phyloP scores from a whole-genome alignment of 2,888 invertebrate genomes.

The Kuschelorhynchus macadamiae region DNA sequence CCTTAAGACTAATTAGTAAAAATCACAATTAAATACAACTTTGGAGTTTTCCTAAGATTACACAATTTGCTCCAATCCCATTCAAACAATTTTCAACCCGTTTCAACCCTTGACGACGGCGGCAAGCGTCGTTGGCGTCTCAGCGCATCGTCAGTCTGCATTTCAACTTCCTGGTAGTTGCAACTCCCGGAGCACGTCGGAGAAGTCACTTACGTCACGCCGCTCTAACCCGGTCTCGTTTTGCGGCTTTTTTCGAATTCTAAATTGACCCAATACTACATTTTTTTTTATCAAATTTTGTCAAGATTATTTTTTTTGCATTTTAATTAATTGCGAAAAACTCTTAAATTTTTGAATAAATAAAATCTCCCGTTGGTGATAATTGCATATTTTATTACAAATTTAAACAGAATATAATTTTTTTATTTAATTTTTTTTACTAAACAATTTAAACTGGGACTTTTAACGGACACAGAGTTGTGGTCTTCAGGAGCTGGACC shows the following conservation, averaged over 20 bases:
- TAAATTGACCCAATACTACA: too few species aligned
- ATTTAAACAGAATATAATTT: too few species aligned
- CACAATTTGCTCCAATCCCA: not conserved
- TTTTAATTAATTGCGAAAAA: too few species aligned
- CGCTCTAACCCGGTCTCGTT: conserved; percentile 6
- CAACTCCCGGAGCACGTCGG: conserved; percentile 11
- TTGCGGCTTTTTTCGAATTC: too few species aligned
- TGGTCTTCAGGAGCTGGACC: conserved; percentile 62
- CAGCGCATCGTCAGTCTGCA: conserved; percentile 63
- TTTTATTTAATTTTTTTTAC: conserved; percentile 4
- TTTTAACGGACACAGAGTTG: not conserved
- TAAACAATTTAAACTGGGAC: not conserved
- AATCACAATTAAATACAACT: too few species aligned
- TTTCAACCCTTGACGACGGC: conserved; percentile 56
- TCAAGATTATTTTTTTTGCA: too few species aligned
- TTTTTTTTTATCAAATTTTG: too few species aligned
- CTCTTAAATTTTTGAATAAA: not conserved
- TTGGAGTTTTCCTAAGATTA: not conserved
- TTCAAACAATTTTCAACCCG: conserved; percentile 6
- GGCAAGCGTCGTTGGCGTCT: conserved; percentile 61
- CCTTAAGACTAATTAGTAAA: too few species aligned
- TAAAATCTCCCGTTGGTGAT: not conserved
- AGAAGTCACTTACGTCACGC: conserved; percentile 24
- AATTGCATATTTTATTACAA: not conserved
- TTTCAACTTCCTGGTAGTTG: conserved; percentile 61